A percentile compares a stretch with the other conserved stretches of the same genome.
phyloP scores from a whole-genome alignment of 2,797 vertebrate species.

The Nasua narica region DNA sequence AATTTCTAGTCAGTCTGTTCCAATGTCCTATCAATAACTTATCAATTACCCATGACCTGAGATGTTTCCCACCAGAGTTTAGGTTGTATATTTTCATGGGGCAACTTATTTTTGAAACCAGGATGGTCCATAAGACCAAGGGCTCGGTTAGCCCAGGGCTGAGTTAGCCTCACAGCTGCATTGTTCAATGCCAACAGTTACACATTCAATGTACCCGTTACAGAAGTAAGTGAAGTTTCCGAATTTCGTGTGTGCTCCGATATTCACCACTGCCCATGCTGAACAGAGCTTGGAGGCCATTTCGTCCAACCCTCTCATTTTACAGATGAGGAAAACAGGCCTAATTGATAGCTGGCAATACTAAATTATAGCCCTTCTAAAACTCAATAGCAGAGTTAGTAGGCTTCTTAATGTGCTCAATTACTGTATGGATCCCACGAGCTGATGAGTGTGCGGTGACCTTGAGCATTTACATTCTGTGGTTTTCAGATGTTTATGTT shows the following conservation, averaged over 20 bases:
- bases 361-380: slow-evolving; percentile 56
- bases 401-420: slow-evolving; percentile 33
- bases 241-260: not conserved
- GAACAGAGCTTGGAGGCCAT: slow-evolving; percentile 43
- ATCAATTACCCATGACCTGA: not conserved
- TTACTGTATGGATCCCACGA: not conserved
- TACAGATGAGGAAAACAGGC: slow-evolving; percentile 63
- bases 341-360: slow-evolving; percentile 60
- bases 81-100: not conserved
- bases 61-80: not conserved
- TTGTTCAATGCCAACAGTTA: not conserved
- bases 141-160: not conserved
- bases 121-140: not conserved
- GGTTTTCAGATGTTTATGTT: slow-evolving; percentile 38
- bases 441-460: slow-evolving; percentile 30
- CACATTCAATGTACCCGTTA: not conserved
- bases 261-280: not conserved
- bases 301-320: slow-evolving; percentile 61
- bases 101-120: not conserved
- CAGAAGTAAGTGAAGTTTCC: not conserved
- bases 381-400: not conserved
- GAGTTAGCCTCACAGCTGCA: no score
- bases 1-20: not conserved
- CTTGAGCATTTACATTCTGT: slow-evolving; percentile 21
- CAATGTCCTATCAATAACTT: not conserved